Evolutionary conservation across 2,113 vertebrate genomes (phyloP), one percentile per base, ranked within the genome.

Genomic region (Podarcis cretensis): DNA sequence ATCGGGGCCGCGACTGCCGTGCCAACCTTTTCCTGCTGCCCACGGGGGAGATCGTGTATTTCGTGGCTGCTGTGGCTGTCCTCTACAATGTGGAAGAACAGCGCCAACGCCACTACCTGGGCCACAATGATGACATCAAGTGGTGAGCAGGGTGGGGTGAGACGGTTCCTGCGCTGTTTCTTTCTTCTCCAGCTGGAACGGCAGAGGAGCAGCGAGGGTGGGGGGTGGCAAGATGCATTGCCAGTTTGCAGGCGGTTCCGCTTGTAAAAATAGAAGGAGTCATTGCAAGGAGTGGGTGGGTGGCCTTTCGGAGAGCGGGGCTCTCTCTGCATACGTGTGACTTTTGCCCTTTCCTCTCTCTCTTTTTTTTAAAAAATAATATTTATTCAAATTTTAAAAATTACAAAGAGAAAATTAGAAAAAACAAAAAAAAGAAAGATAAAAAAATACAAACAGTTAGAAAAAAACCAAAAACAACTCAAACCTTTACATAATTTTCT

Each of bases 91-190:
- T 98, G 1, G 98, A 98, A 85, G 98, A 98, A 57, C 97, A 98
- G 95, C 97, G 98, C 88, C 98, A 99, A 94, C 96, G 98, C 18
- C 98, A 99, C 92, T 99, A 99, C 95, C 95, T 98, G 92, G 98
- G 98, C 25, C 98, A 99, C 97, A 98, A 98, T 0, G 98, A 98
- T 6, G 98, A 99, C 48, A 98, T 99, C 93, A 99, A 98, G 93
- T 98, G 98, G 98, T 99, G 92, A 97, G 96, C 12, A 1, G 32
- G 35, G 25, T 1, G 1, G 30, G 35, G 0, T 0, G 23, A 6
- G 1, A 8, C 0, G 2, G 0, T 23, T 35, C 25, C 2, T 6
- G 48, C 6, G 3, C 10, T 3, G n/a, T 16, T 2, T 20, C 18
- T 30, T 16, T 6, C 1, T 18, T 23, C 4, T 0, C 35, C 3